phyloP scores from a whole-genome alignment of 1,140 invertebrate species.

The Trinorchestia longiramus region DNA sequence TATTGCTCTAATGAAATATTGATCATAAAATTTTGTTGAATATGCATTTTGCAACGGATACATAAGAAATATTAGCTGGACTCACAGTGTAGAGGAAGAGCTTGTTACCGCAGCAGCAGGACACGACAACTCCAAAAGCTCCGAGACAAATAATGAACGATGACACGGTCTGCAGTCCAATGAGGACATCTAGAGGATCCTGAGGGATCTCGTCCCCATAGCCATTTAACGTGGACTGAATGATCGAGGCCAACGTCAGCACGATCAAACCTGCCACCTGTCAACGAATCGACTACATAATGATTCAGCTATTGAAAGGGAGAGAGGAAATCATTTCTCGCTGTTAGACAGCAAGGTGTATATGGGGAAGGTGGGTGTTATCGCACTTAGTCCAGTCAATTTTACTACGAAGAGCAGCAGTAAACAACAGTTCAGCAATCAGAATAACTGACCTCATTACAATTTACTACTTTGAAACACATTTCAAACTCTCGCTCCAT shows the following conservation, averaged over 20 bases:
- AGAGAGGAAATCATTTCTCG: neutral
- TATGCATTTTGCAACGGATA: neutral
- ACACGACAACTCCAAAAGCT: conserved; percentile 17
- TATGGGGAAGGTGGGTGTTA: neutral
- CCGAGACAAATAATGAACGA: conserved; percentile 12
- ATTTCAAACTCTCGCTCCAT: neutral
- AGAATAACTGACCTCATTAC: neutral
- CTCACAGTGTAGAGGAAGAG: conserved; percentile 45
- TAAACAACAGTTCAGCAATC: neutral
- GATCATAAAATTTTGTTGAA: neutral
- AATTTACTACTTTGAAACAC: neutral
- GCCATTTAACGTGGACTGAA: conserved; percentile 21
- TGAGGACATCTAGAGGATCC: neutral
- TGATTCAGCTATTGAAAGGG: neutral
- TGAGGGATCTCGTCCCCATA: conserved; percentile 27
- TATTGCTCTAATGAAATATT: neutral
- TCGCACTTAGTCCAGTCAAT: neutral
- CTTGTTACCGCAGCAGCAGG: conserved; percentile 46
- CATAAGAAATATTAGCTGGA: neutral
- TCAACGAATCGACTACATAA: neutral
- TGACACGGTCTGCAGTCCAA: conserved; percentile 10
- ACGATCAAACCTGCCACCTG: neutral
- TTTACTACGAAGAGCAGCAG: neutral
- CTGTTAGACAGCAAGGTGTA: too few species aligned
- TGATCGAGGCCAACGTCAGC: conserved; percentile 32